Conservation (phyloP, 2,113 vertebrate species). For the Bubo bubo region DNA sequence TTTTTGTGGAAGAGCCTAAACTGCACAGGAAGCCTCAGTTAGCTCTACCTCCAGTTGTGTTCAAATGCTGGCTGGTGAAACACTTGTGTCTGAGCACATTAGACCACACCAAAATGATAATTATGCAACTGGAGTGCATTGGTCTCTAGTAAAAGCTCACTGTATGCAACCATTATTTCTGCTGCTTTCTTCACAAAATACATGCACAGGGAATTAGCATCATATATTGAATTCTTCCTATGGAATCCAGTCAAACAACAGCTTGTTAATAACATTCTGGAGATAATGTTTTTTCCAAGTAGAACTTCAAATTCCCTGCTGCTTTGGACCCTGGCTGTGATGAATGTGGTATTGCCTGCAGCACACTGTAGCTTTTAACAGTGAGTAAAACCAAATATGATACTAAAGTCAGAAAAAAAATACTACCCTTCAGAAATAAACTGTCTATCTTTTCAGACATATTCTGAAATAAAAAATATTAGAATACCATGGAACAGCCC, state of each 20-base stretch:
- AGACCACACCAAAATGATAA: background rate
- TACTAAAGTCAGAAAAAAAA: background rate
- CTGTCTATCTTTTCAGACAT: background rate
- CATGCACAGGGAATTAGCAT: background rate
- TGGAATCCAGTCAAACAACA: background rate
- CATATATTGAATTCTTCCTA: background rate
- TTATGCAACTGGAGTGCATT: background rate
- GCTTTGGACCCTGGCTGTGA: background rate
- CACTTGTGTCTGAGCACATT: background rate
- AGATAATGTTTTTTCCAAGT: background rate
- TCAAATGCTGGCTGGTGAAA: background rate
- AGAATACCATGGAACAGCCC: background rate
- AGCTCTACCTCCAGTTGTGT: background rate
- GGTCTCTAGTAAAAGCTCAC: background rate
- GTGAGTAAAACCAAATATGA: background rate
- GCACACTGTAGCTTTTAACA: background rate
- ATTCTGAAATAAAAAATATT: background rate
- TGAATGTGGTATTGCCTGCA: background rate
- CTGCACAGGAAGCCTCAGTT: background rate
- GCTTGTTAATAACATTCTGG: background rate
- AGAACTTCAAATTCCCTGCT: background rate
- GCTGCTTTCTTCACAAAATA: background rate
- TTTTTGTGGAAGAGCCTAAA: background rate
- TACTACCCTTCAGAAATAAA: background rate
- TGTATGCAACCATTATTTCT: background rate